Evolutionary conservation across 2,888 invertebrate genomes (phyloP).

Genomic region (Xestia xanthographa): DNA sequence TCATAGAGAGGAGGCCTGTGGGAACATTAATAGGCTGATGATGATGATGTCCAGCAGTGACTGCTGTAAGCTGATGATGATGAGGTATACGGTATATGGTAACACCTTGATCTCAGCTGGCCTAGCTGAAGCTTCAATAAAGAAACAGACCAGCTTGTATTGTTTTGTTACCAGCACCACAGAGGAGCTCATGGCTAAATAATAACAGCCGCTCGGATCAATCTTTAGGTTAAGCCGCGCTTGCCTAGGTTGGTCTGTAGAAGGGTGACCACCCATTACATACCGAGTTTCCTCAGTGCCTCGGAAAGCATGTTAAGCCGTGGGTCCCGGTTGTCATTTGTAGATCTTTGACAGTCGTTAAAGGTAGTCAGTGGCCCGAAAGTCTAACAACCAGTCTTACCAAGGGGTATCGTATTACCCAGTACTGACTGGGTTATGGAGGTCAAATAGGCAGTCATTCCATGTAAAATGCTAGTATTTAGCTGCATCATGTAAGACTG

Average conservation of each 20-base stretch:
- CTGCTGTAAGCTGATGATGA: no score
- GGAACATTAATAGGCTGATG: no score
- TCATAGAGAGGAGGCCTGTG: no score
- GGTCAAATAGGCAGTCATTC: neutral
- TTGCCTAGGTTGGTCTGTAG: neutral
- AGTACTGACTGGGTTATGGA: neutral
- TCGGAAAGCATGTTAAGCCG: neutral
- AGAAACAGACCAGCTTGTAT: neutral
- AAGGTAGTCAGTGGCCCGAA: no score
- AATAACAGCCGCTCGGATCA: neutral
- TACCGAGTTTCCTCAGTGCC: no score
- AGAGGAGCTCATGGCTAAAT: neutral
- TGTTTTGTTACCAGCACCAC: no score
- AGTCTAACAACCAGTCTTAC: no score
- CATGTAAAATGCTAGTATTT: neutral
- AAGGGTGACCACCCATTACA: neutral
- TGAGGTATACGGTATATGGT: no score
- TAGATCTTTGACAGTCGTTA: neutral
- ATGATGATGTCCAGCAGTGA: no score
- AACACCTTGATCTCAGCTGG: no score
- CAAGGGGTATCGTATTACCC: no score
- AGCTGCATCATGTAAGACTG: neutral
- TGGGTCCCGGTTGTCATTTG: neutral
- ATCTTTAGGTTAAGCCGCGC: neutral
- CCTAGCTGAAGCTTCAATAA: neutral